Evolutionary conservation across 2,888 invertebrate genomes (phyloP).

Genomic region (Drosophila formosana): DNA sequence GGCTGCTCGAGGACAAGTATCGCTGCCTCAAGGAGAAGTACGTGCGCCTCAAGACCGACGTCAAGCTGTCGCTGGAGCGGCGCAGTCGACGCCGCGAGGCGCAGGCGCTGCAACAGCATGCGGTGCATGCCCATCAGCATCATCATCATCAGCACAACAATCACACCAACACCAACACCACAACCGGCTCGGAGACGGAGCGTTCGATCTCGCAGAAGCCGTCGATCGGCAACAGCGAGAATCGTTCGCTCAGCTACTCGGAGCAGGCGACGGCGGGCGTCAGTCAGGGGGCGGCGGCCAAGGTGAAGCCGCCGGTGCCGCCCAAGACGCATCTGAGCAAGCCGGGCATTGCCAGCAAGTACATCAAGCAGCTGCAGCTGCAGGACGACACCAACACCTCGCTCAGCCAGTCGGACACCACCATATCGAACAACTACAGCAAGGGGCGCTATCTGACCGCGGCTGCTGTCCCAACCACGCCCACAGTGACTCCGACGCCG

Average conservation of each 20-base stretch:
- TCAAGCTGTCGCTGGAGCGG: slow-evolving; percentile 91
- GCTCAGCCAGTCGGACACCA: slow-evolving; percentile 85
- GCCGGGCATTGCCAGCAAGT: slow-evolving; percentile 83
- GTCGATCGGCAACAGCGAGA: slow-evolving; percentile 85
- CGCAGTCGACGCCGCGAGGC: slow-evolving; percentile 89
- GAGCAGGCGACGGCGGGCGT: slow-evolving; percentile 59
- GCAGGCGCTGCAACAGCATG: slow-evolving; percentile 82
- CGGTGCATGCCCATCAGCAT: not conserved
- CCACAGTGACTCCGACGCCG: slow-evolving; percentile 39
- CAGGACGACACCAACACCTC: slow-evolving; percentile 84
- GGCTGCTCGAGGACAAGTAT: slow-evolving; percentile 92
- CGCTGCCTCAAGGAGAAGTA: slow-evolving; percentile 93
- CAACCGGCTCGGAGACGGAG: slow-evolving; percentile 91
- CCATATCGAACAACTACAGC: slow-evolving; percentile 84
- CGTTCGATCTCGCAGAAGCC: slow-evolving; percentile 90
- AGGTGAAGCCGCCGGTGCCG: slow-evolving; percentile 79
- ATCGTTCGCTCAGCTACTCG: slow-evolving; percentile 81
- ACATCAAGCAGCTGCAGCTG: slow-evolving; percentile 83
- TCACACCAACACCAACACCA: slow-evolving; percentile 56
- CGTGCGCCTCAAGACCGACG: slow-evolving; percentile 91
- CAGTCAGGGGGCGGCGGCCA: slow-evolving; percentile 36
- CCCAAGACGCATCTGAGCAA: slow-evolving; percentile 80
- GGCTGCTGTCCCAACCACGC: slow-evolving; percentile 23
- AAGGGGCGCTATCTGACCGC: slow-evolving; percentile 81
- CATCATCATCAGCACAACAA: slow-evolving; percentile 9